Evolutionary conservation across 1,140 invertebrate genomes (phyloP), one percentile per base, ranked within the genome.

Genomic region (Orchesella cincta): DNA sequence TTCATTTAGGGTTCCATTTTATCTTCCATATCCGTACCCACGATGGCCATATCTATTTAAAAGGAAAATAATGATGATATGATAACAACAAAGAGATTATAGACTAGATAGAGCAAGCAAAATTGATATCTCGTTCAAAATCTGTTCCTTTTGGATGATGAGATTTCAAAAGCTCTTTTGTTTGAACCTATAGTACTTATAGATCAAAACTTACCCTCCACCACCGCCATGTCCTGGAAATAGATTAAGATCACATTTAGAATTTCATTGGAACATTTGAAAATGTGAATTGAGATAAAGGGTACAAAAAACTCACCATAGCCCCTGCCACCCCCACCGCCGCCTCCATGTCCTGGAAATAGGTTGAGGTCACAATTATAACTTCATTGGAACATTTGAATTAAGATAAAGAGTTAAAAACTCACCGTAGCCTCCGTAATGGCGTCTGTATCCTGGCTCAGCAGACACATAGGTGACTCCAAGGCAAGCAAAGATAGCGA

Each of bases 11-110:
- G 5, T 46, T 46, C 39, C 18, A 46, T 5, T 57, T 26, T 57
- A 57, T 26, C 26, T 57, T 57, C 54, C 54, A 26, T 57, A 57
- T 57, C 54, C 54, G 54, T 46, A 46, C 39, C 54, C 54, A 5
- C n/a, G 14, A 57, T 57, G 54, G 5, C 54, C 54, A 57, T 57
- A 23, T 5, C 54, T 23, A n/a, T n/a, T n/a, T n/a, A n/a, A n/a
- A n/a, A n/a, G n/a, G n/a, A n/a, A n/a, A n/a, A n/a, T n/a, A n/a
- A n/a, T n/a, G n/a, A n/a, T n/a, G n/a, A n/a, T n/a, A n/a, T n/a
- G n/a, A n/a, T n/a, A n/a, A n/a, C n/a, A n/a, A n/a, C n/a, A n/a
- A n/a, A n/a, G n/a, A n/a, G n/a, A n/a, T n/a, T n/a, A n/a, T n/a
- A n/a, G n/a, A n/a, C n/a, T n/a, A n/a, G n/a, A n/a, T n/a, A n/a